A percentile compares a stretch with the other conserved stretches of the same genome.
These are phyloP conservation scores for Drosophila testacea DNA, from an alignment of 2,888 invertebrate genomes.

Conservation along the genomic window DNA sequence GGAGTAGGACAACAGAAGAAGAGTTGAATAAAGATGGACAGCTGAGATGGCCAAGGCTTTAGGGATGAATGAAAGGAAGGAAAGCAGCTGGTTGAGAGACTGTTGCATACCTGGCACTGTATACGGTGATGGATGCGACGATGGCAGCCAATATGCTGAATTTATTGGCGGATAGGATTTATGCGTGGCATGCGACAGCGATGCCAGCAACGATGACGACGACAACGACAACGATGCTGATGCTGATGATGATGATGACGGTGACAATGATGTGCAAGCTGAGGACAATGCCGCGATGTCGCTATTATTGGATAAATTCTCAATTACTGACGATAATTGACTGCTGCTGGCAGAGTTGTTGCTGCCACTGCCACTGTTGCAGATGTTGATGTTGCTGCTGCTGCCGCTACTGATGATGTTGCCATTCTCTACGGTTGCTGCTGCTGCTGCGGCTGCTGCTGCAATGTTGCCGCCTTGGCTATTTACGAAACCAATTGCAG, in stretches of 20 bases:
- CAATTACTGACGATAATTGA: slow-evolving; percentile 84
- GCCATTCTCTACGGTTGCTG: slow-evolving; percentile 41
- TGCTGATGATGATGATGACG: slow-evolving; percentile 40
- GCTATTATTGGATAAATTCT: slow-evolving; percentile 84
- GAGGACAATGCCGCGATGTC: slow-evolving; percentile 72
- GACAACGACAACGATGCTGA: slow-evolving; percentile 55
- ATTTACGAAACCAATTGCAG: slow-evolving; percentile 77
- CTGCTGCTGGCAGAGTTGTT: slow-evolving; percentile 65
- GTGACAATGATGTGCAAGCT: slow-evolving; percentile 51
- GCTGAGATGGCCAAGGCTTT: slow-evolving; percentile 43
- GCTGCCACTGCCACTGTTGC: slow-evolving; percentile 44
- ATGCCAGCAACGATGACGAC: slow-evolving; percentile 34
- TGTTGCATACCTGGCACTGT: slow-evolving; percentile 90
- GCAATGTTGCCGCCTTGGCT: slow-evolving; percentile 61
- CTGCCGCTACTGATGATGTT: slow-evolving; percentile 35
- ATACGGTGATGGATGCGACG: slow-evolving; percentile 92
- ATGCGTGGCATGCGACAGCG: slow-evolving; percentile 74
- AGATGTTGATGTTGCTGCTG: slow-evolving; percentile 48
- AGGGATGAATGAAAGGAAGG: background rate
- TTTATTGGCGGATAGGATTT: slow-evolving; percentile 91
- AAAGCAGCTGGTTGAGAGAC: slow-evolving; percentile 49
- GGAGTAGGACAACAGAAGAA: slow-evolving; percentile 22
- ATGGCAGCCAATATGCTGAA: slow-evolving; percentile 93
- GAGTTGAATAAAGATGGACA: slow-evolving; percentile 67
- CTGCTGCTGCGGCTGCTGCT: slow-evolving; percentile 36